Evolutionary conservation across 1,140 invertebrate species (phyloP).

Genomic region (Telenomus remus): DNA sequence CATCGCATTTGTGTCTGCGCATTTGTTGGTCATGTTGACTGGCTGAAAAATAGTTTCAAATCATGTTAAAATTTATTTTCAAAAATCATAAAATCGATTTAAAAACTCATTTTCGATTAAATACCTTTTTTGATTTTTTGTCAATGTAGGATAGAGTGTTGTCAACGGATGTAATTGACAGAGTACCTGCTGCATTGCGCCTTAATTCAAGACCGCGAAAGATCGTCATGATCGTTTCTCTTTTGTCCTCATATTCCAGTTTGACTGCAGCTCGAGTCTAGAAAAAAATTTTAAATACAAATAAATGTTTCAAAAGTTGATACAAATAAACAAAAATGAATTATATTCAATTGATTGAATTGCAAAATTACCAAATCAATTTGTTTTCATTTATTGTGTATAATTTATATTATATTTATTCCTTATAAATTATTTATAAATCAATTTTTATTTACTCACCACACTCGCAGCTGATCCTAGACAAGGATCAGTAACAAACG

Average conservation of each 20-base stretch:
- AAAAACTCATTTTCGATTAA: background rate
- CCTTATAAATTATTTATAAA: background rate
- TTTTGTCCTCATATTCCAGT: conserved; percentile 77
- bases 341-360: too few species aligned
- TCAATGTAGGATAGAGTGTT: conserved; percentile 77
- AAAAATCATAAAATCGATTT: background rate
- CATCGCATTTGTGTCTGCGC: conserved; percentile 83
- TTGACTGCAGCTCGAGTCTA: conserved; percentile 5
- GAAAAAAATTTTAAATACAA: background rate
- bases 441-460: conserved; percentile 60
- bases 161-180: conserved; percentile 75
- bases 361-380: too few species aligned
- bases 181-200: conserved; percentile 64
- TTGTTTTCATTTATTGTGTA: too few species aligned
- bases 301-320: background rate
- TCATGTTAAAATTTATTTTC: too few species aligned
- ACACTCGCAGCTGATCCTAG: conserved; percentile 77
- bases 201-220: conserved; percentile 80
- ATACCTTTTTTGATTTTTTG: conserved; percentile 60
- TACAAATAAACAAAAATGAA: background rate
- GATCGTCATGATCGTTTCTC: conserved; percentile 78
- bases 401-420: too few species aligned
- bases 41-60: conserved; percentile 50
- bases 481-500: conserved; percentile 95
- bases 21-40: conserved; percentile 78